Evolutionary conservation across 2,888 invertebrate genomes (phyloP).

Genomic region (Bembecia ichneumoniformis): DNA sequence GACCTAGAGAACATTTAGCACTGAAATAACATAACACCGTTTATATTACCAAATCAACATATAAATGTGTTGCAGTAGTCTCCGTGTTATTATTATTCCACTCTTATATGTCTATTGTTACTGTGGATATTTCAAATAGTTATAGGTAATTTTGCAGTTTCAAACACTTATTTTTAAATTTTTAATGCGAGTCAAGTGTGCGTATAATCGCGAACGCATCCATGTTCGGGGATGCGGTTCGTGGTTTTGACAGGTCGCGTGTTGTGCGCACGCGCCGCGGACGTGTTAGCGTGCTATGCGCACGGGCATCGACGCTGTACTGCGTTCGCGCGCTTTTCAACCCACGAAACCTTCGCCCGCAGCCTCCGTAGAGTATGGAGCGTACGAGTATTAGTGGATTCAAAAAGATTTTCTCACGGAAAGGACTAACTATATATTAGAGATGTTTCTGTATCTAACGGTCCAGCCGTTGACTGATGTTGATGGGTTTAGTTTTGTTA

Average conservation of each 20-base stretch:
- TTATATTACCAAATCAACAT: not conserved
- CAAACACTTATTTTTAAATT: no score
- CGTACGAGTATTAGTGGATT: slow-evolving; percentile 44
- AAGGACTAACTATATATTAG: slow-evolving; percentile 28
- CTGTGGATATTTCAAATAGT: no score
- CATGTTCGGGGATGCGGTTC: slow-evolving; percentile 7
- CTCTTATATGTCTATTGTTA: no score
- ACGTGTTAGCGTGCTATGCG: slow-evolving; percentile 63
- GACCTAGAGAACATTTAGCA: slow-evolving; percentile 61
- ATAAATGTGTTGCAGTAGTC: no score
- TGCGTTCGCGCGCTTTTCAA: slow-evolving; percentile 71
- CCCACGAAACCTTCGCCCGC: slow-evolving; percentile 56
- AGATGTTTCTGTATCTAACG: slow-evolving; percentile 12
- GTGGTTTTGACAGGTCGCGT: slow-evolving; percentile 46
- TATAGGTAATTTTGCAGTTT: no score
- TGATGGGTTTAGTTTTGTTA: slow-evolving; percentile 54
- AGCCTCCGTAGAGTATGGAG: slow-evolving; percentile 43
- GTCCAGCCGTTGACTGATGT: slow-evolving; percentile 48
- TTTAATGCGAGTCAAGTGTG: no score
- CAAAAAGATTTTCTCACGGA: slow-evolving; percentile 59
- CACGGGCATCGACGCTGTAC: slow-evolving; percentile 65
- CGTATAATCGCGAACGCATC: no score
- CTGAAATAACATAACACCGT: slow-evolving; percentile 37
- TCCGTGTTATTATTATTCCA: no score
- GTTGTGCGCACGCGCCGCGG: slow-evolving; percentile 41